Evolutionary conservation across 2,113 vertebrate species (phyloP).

Genomic region (Chloebia gouldiae): DNA sequence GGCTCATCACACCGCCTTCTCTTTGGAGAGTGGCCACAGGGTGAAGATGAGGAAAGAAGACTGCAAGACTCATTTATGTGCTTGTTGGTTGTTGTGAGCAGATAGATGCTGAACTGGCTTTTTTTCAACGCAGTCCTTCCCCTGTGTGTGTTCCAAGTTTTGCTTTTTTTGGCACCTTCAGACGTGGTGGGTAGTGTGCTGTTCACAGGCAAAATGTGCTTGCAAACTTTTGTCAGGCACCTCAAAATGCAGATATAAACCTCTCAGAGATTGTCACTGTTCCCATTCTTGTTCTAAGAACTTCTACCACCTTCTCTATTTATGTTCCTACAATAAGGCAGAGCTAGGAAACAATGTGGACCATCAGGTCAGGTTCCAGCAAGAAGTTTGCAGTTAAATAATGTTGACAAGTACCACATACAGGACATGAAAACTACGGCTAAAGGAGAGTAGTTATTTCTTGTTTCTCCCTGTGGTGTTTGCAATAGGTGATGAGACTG

Average conservation of each 20-base stretch:
- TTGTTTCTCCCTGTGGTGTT: not conserved
- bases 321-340: accelerated
- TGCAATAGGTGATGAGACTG: not conserved
- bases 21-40: slow-evolving; percentile 52
- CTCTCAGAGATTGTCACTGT: not conserved
- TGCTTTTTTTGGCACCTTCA: slow-evolving; percentile 34
- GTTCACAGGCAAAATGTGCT: slow-evolving; percentile 7
- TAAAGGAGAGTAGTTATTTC: not conserved
- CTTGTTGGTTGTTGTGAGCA: slow-evolving; percentile 4
- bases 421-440: not conserved
- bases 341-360: not conserved
- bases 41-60: slow-evolving; percentile 23
- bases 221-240: slow-evolving; percentile 1
- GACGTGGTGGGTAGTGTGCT: not conserved
- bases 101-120: slow-evolving; percentile 37
- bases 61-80: slow-evolving; percentile 13
- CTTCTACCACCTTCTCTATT: not conserved
- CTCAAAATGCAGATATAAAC: not conserved
- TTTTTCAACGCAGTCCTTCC: slow-evolving; percentile 17
- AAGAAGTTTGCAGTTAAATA: not conserved
- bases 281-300: not conserved
- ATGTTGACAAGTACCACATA: not conserved
- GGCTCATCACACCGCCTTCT: slow-evolving; percentile 9
- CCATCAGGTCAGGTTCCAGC: not conserved
- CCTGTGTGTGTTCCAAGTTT: slow-evolving; percentile 10